phyloP scores from a whole-genome alignment of 2,888 invertebrate species.

The Pheosia gnoma region DNA sequence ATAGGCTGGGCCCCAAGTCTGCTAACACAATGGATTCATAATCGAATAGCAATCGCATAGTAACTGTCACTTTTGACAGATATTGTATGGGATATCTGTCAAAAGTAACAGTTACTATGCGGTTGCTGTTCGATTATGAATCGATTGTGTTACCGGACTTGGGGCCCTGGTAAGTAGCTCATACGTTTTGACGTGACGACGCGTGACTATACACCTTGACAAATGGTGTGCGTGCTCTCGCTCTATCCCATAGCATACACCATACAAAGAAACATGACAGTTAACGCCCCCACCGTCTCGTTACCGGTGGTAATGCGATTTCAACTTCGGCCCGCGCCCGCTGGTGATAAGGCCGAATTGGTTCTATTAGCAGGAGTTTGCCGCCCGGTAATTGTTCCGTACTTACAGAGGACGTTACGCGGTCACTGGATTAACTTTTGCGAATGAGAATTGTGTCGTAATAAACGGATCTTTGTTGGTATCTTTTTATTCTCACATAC shows the following conservation, averaged over 20 bases:
- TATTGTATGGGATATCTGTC: too few relatives aligned
- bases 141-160: too few relatives aligned
- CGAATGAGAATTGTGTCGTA: neutral
- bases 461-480: neutral
- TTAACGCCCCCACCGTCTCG: conserved; percentile 55
- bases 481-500: neutral
- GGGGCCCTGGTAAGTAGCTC: too few relatives aligned
- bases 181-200: too few relatives aligned
- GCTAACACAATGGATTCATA: too few relatives aligned
- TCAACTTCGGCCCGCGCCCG: conserved; percentile 55
- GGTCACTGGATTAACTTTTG: conserved; percentile 34
- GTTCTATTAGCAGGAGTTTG: conserved; percentile 55
- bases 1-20: too few relatives aligned
- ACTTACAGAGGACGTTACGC: conserved; percentile 27
- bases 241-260: conserved; percentile 22
- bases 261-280: conserved; percentile 38
- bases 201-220: too few relatives aligned
- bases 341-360: conserved; percentile 62
- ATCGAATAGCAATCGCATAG: too few relatives aligned
- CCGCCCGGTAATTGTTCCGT: conserved; percentile 49
- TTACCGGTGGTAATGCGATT: conserved; percentile 62
- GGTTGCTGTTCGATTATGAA: too few relatives aligned
- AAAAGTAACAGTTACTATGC: too few relatives aligned
- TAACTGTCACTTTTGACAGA: too few relatives aligned
- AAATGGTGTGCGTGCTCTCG: neutral